Conservation (phyloP, 1,140 invertebrate species). For the Augochlora pura region DNA sequence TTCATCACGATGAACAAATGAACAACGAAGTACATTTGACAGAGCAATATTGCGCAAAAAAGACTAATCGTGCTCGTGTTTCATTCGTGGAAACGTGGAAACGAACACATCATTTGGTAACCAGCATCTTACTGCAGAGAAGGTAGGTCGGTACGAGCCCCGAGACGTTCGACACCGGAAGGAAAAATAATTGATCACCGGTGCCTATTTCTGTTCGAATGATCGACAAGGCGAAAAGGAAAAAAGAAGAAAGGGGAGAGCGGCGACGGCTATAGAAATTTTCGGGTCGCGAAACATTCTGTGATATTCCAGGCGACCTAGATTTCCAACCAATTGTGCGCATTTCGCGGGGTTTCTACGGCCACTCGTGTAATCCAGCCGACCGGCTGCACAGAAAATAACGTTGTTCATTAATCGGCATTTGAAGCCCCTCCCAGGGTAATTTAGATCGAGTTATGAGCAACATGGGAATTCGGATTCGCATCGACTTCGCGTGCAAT, state of each 20-base stretch:
- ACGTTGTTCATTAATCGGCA: slow-evolving; percentile 52
- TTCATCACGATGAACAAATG: not conserved
- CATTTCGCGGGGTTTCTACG: slow-evolving; percentile 54
- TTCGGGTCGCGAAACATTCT: slow-evolving; percentile 43
- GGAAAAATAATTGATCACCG: slow-evolving; percentile 10
- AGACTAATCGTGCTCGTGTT: not conserved
- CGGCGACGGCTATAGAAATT: slow-evolving; percentile 18
- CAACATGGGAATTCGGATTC: not conserved
- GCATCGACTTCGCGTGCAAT: not conserved
- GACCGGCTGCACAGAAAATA: slow-evolving; percentile 35
- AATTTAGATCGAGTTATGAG: not conserved
- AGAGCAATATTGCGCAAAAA: not conserved
- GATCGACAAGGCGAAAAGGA: not conserved
- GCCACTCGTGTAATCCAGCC: slow-evolving; percentile 54
- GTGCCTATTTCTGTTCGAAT: slow-evolving; percentile 8
- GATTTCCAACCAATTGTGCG: slow-evolving; percentile 54
- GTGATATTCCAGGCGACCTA: slow-evolving; percentile 49
- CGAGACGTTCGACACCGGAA: not conserved
- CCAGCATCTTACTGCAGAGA: not conserved
- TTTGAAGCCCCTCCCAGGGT: slow-evolving; percentile 49
- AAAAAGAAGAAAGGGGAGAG: not conserved
- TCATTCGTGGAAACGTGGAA: not conserved
- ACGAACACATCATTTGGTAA: not conserved
- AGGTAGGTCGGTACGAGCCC: no score
- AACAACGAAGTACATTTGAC: not conserved